Evolutionary conservation across 1,140 invertebrate species (phyloP).

Genomic region (Neodiprion lecontei): DNA sequence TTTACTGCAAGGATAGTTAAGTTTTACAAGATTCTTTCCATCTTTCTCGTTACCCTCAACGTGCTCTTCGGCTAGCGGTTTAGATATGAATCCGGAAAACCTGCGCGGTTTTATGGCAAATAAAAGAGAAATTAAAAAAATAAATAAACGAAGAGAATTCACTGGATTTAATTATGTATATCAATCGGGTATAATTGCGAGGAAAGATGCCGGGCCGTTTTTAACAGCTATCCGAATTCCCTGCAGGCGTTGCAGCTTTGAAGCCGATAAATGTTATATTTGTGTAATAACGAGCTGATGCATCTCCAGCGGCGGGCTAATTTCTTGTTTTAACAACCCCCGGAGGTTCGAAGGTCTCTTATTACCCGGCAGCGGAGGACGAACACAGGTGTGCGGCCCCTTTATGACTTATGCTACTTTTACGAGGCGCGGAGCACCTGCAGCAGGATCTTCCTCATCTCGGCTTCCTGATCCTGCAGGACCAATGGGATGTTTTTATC

Average conservation of each 20-base stretch:
- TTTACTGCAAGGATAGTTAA: too few relatives aligned
- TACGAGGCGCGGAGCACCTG: neutral
- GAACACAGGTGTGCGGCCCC: conserved; percentile 37
- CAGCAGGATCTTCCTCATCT: neutral
- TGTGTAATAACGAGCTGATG: conserved; percentile 31
- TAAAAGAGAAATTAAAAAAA: too few relatives aligned
- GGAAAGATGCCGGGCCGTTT: neutral
- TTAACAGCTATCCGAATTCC: neutral
- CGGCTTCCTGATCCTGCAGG: neutral
- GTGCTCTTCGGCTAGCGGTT: neutral
- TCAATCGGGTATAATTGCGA: neutral
- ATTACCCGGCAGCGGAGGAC: conserved; percentile 37
- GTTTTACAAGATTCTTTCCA: too few relatives aligned
- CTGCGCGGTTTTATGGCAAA: too few relatives aligned
- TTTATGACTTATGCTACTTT: conserved; percentile 25
- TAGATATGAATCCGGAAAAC: too few relatives aligned
- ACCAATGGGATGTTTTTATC: neutral
- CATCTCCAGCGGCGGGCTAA: conserved; percentile 39
- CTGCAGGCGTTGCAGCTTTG: neutral
- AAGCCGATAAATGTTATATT: conserved; percentile 31
- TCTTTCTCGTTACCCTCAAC: too few relatives aligned
- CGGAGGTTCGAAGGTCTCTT: conserved; percentile 32
- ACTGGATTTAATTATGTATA: too few relatives aligned
- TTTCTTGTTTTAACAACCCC: conserved; percentile 41
- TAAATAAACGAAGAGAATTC: too few relatives aligned